A percentile compares a stretch with the other conserved stretches of the same genome.
These are phyloP conservation scores for Aspidiotus rigidus DNA, from an alignment of 2,888 invertebrate genomes.

Conservation along the genomic window DNA sequence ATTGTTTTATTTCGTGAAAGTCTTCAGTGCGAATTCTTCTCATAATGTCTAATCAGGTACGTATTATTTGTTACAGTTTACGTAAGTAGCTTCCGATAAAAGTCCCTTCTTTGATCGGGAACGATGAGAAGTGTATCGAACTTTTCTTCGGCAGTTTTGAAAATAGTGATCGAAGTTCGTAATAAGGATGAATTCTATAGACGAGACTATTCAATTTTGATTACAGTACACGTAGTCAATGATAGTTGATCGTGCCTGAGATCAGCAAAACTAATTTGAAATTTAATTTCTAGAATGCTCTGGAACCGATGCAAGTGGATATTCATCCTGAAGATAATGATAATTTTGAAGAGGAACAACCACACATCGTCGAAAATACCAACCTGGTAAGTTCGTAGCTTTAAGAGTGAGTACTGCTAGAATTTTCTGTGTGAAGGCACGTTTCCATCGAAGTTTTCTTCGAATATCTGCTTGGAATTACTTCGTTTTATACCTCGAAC, in stretches of 20 bases:
- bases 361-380: slow-evolving; percentile 76
- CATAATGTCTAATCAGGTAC: slow-evolving; percentile 8
- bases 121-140: too few relatives aligned
- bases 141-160: too few relatives aligned
- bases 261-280: neutral
- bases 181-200: too few relatives aligned
- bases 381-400: slow-evolving; percentile 49
- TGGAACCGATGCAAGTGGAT: slow-evolving; percentile 97
- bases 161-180: too few relatives aligned
- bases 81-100: too few relatives aligned
- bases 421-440: too few relatives aligned
- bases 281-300: slow-evolving; percentile 18
- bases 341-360: slow-evolving; percentile 80
- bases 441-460: too few relatives aligned
- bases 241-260: neutral
- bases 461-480: neutral
- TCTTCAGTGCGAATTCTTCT: too few relatives aligned
- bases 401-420: too few relatives aligned
- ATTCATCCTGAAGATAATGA: slow-evolving; percentile 90
- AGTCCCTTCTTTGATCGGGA: too few relatives aligned
- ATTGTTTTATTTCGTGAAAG: too few relatives aligned
- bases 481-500: neutral
- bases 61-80: neutral
- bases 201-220: neutral
- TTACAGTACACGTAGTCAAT: neutral